A percentile compares a stretch with the other conserved stretches of the same genome.
phyloP scores from a whole-genome alignment of 2,888 invertebrate genomes.

The Drosophila niveifrons region DNA sequence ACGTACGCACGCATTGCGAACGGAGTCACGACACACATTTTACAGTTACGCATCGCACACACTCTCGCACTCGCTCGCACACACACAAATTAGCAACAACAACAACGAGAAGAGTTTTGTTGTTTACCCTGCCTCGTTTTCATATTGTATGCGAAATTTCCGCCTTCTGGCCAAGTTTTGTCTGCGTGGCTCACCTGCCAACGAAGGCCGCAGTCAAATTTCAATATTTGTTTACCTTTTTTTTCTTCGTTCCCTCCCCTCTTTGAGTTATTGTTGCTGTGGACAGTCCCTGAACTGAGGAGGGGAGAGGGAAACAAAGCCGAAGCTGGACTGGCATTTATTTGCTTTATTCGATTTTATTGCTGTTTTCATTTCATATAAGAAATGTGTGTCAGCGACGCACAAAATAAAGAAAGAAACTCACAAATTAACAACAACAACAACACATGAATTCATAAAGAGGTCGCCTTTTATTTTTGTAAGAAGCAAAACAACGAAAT shows the following conservation, averaged over 20 bases:
- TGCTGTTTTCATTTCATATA: constrained; percentile 59
- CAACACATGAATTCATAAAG: constrained; percentile 47
- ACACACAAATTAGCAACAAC: constrained; percentile 46
- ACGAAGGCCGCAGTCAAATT: constrained; percentile 60
- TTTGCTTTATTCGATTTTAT: constrained; percentile 73
- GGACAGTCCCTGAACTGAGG: constrained; percentile 19
- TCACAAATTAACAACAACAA: constrained; percentile 62
- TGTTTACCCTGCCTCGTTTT: constrained; percentile 32
- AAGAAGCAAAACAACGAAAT: constrained; percentile 25
- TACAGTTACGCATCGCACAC: constrained; percentile 73
- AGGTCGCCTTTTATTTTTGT: constrained; percentile 66
- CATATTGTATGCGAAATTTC: constrained; percentile 44
- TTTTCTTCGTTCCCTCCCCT: constrained; percentile 1
- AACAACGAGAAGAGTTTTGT: constrained; percentile 35
- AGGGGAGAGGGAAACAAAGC: not conserved
- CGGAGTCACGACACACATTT: constrained; percentile 70
- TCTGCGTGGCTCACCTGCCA: constrained; percentile 58
- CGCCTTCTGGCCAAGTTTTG: constrained; percentile 60
- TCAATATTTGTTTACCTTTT: constrained; percentile 68
- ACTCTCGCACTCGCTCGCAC: not conserved
- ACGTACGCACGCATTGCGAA: constrained; percentile 30
- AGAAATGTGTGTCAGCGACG: constrained; percentile 71
- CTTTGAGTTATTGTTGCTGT: constrained; percentile 13
- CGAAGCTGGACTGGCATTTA: constrained; percentile 53
- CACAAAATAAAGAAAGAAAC: constrained; percentile 42